Evolutionary conservation across 2,797 vertebrate species (phyloP).

Genomic region (Vireo griseus): DNA sequence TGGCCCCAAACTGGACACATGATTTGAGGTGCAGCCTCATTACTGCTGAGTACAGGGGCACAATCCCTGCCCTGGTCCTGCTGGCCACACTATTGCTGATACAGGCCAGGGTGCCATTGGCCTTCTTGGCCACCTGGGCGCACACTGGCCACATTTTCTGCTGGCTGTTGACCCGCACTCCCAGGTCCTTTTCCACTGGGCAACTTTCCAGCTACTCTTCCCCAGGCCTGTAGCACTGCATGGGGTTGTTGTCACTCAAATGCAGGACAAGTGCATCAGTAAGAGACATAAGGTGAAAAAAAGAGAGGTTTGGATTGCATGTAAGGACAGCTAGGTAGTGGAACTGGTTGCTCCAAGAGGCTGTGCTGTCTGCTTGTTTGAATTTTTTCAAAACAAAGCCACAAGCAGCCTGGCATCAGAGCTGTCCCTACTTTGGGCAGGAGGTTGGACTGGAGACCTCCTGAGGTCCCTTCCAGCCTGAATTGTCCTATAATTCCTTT

Average conservation of each 20-base stretch:
- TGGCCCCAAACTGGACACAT: not conserved
- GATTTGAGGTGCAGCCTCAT: fast-evolving
- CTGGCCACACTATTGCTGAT: not conserved
- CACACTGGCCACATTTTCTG: fast-evolving
- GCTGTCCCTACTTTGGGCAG: not conserved
- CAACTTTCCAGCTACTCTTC: not conserved
- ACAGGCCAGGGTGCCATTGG: not conserved
- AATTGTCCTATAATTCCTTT: not conserved
- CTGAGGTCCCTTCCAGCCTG: not conserved
- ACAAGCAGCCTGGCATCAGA: not conserved
- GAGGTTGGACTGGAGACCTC: not conserved
- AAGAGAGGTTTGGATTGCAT: not conserved
- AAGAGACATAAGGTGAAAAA: not conserved
- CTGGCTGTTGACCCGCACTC: not conserved
- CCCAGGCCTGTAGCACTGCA: not conserved
- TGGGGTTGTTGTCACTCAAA: not conserved
- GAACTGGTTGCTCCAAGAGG: not conserved
- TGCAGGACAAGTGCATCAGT: not conserved
- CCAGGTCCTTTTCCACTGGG: fast-evolving
- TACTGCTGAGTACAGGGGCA: fast-evolving
- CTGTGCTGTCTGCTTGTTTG: not conserved
- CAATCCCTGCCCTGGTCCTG: not conserved
- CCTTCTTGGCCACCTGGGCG: not conserved
- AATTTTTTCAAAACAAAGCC: not conserved
- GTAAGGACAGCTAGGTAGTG: not conserved